Conservation (phyloP, 2,888 invertebrate species). For the Thysanoteuthis rhombus region DNA sequence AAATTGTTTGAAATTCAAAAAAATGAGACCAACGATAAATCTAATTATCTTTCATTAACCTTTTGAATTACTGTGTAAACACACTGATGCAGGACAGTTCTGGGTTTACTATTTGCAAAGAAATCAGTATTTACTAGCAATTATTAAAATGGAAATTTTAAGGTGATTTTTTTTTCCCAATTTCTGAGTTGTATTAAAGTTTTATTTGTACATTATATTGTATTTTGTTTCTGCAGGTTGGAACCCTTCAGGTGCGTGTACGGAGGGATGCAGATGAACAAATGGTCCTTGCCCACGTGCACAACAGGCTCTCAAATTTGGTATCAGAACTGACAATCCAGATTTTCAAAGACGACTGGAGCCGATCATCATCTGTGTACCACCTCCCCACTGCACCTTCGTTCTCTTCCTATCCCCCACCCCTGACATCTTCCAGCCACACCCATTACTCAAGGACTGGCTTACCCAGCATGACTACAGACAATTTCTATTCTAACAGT, state of each 20-base stretch:
- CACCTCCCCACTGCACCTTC: constrained; percentile 36
- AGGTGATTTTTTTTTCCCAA: too few relatives aligned
- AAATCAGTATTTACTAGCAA: too few relatives aligned
- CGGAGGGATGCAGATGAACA: constrained; percentile 75
- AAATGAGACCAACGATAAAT: too few relatives aligned
- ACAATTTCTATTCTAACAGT: background rate
- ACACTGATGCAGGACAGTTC: too few relatives aligned
- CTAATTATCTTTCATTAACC: too few relatives aligned
- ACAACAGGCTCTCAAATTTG: constrained; percentile 72
- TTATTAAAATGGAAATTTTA: too few relatives aligned
- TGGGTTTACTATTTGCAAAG: too few relatives aligned
- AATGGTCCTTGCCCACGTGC: constrained; percentile 73
- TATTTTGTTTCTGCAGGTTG: constrained; percentile 67
- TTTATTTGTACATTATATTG: too few relatives aligned
- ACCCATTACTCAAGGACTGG: background rate
- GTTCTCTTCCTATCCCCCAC: constrained; percentile 37
- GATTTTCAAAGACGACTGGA: constrained; percentile 71
- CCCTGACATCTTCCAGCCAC: background rate
- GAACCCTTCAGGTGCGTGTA: constrained; percentile 73
- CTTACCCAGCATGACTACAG: background rate
- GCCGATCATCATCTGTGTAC: constrained; percentile 54
- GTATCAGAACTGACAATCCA: constrained; percentile 73
- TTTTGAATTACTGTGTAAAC: too few relatives aligned
- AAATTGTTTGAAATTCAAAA: too few relatives aligned
- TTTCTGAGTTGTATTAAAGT: too few relatives aligned